phyloP scores from a whole-genome alignment of 2,113 vertebrate species.

The Notiomystis cincta region DNA sequence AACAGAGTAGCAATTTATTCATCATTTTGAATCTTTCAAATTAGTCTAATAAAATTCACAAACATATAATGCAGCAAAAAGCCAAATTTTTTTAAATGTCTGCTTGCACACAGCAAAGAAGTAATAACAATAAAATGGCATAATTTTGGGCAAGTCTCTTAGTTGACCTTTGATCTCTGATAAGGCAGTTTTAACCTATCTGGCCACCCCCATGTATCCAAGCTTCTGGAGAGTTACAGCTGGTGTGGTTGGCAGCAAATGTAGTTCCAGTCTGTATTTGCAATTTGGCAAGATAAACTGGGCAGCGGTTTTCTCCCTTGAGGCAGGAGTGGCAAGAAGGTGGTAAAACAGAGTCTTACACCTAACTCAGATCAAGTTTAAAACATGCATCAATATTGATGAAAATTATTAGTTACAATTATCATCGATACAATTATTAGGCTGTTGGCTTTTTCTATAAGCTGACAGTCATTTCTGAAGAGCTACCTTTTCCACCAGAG shows the following conservation, averaged over 20 bases:
- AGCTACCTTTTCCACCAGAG: not conserved
- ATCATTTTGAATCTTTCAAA: slow-evolving; percentile 49
- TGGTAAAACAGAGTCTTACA: not conserved
- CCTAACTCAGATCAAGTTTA: not conserved
- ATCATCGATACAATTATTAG: not conserved
- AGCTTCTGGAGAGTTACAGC: not conserved
- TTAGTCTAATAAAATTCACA: slow-evolving; percentile 64
- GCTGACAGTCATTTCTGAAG: not conserved
- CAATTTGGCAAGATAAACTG: not conserved
- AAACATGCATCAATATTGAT: not conserved
- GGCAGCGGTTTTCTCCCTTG: not conserved
- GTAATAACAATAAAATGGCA: not conserved
- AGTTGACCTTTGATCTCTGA: not conserved
- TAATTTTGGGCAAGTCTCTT: not conserved
- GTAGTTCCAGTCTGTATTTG: not conserved
- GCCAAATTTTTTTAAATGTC: not conserved
- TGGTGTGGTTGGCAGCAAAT: not conserved
- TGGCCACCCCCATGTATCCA: not conserved
- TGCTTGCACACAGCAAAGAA: not conserved
- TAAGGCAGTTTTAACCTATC: not conserved
- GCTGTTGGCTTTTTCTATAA: not conserved
- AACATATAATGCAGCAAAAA: slow-evolving; percentile 22
- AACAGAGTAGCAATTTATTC: slow-evolving; percentile 65
- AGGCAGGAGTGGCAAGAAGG: not conserved
- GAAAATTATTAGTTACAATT: not conserved